These are phyloP conservation scores for Temnothorax unifasciatus DNA, from an alignment of 2,888 invertebrate species.

Conservation along the genomic window DNA sequence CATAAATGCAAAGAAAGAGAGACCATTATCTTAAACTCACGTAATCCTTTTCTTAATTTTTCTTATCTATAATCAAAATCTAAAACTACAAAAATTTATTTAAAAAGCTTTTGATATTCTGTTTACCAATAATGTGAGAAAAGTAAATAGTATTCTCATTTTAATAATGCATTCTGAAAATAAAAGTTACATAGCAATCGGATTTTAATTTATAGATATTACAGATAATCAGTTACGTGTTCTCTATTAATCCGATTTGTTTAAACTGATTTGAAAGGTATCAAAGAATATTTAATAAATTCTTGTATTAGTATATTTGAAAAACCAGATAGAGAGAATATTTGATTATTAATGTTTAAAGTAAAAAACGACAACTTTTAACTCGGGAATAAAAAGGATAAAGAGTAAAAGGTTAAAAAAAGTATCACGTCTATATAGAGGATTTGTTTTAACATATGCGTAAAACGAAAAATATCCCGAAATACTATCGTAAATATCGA, in stretches of 20 bases:
- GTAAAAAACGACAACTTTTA: neutral
- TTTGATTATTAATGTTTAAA: neutral
- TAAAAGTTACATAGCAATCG: too few relatives aligned
- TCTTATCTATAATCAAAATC: neutral
- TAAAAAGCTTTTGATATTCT: neutral
- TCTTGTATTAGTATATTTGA: neutral
- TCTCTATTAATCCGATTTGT: neutral
- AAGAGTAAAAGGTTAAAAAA: neutral
- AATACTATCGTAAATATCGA: slow-evolving; percentile 30
- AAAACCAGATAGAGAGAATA: neutral
- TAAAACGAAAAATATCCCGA: neutral
- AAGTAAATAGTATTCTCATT: neutral
- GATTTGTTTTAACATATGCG: slow-evolving; percentile 9
- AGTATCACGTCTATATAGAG: neutral
- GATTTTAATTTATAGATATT: neutral
- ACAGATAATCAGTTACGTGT: neutral
- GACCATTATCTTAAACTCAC: neutral
- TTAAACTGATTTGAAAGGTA: neutral
- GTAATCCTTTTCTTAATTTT: too few relatives aligned
- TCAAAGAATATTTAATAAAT: neutral
- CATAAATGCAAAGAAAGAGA: neutral
- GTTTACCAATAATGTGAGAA: neutral
- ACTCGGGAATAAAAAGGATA: neutral
- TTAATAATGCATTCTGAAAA: too few relatives aligned
- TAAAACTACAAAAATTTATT: neutral